phyloP scores from a whole-genome alignment of 2,797 vertebrate species.

The Hafferia zeledoni region DNA sequence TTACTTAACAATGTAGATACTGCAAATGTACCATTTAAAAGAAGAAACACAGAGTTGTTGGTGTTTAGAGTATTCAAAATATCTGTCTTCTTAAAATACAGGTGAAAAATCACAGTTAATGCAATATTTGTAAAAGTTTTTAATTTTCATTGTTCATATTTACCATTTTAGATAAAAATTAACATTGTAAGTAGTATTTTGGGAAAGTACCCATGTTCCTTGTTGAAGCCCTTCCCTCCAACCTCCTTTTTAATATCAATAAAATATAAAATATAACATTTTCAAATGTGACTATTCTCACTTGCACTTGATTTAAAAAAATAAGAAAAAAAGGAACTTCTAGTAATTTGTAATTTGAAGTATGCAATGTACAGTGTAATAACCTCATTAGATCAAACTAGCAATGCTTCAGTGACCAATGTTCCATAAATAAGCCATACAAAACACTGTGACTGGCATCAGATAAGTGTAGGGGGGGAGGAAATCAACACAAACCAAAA shows the following conservation, averaged over 20 bases:
- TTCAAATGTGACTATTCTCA: not conserved
- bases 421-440: not conserved
- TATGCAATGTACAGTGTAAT: not conserved
- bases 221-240: not conserved
- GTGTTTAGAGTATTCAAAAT: not conserved
- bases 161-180: not conserved
- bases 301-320: not conserved
- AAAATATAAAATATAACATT: not conserved
- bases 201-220: not conserved
- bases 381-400: not conserved
- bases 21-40: not conserved
- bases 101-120: not conserved
- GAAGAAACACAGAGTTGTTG: not conserved
- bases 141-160: not conserved
- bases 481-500: not conserved
- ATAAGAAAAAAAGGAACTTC: not conserved
- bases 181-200: not conserved
- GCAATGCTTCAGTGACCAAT: not conserved
- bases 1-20: not conserved
- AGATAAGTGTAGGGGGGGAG: not conserved
- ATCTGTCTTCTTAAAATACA: not conserved
- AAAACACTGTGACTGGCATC: not conserved
- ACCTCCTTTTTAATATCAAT: accelerated
- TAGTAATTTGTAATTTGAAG: not conserved
- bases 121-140: not conserved